Evolutionary conservation across 2,113 vertebrate genomes (phyloP).

Genomic region (Speoplatyrhinus poulsoni): DNA sequence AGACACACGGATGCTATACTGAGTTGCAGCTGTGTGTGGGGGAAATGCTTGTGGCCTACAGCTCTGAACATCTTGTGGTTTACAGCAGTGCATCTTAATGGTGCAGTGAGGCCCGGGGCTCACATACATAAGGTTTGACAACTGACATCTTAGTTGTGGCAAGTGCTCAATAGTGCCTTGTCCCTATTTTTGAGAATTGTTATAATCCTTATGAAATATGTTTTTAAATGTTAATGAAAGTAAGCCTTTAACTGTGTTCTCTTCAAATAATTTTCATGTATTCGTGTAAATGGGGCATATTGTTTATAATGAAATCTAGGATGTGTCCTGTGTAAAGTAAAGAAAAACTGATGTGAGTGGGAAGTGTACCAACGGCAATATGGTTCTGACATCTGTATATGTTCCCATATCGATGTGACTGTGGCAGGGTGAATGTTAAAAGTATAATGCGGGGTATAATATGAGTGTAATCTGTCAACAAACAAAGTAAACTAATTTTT

Average conservation of each 20-base stretch:
- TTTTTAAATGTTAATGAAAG: constrained; percentile 37
- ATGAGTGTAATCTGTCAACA: constrained; percentile 40
- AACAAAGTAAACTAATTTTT: constrained; percentile 48
- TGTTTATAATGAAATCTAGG: constrained; percentile 21
- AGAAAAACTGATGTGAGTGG: constrained; percentile 43
- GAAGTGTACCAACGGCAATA: constrained; percentile 21
- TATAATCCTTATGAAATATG: constrained; percentile 34
- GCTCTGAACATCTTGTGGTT: constrained; percentile 57
- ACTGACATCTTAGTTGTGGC: constrained; percentile 14
- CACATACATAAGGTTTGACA: constrained; percentile 19
- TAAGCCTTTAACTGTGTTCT: constrained; percentile 28
- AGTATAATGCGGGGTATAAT: constrained; percentile 38
- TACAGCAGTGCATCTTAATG: constrained; percentile 41
- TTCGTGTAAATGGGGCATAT: constrained; percentile 24
- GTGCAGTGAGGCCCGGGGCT: constrained; percentile 39
- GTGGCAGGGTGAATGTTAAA: constrained; percentile 59
- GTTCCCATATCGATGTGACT: constrained; percentile 23
- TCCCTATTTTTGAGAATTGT: constrained; percentile 40
- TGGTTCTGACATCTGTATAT: constrained; percentile 50
- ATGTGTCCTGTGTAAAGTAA: constrained; percentile 50
- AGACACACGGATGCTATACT: background rate
- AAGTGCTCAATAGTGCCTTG: constrained; percentile 35
- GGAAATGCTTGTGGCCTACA: constrained; percentile 36
- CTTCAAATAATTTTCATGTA: constrained; percentile 36
- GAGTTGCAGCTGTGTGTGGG: constrained; percentile 30